Base-by-base conservation (phyloP, 2,797 vertebrate species). In the Falco concolor region DNA sequence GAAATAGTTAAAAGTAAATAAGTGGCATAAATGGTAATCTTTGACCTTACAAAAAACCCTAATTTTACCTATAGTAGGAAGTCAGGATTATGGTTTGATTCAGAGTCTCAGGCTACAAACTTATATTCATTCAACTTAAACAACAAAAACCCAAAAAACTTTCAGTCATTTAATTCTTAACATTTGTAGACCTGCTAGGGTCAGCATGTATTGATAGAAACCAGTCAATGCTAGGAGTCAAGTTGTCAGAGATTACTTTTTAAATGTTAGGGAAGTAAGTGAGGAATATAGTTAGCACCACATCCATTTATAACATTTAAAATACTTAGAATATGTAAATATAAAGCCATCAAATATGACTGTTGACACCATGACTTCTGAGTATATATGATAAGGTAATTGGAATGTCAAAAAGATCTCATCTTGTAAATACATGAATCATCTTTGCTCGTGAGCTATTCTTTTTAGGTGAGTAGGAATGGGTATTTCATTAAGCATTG, bases 351-450 rank as follows among this genome's bases (percentile, higher is more conserved):
- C 81, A 93, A 89, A 53, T 45, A 53, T 4, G 30, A 6, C 61
- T 83, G 4, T 77, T 87, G 83, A 83, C 16, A 50, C 52, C 13
- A 38, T 69, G 57, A 68, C 61, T 92, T 72, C 38, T 54, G 83
- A 87, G 40, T 53, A 49, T 42, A 72, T 84, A 49, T 61, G 65
- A 34, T 84, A 92, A 87, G 36, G 30, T 83, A 83, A 64, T 61
- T 80, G 77, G 73, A 93, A 93, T 60, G 79, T 92, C 60, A 91
- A 81, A 95, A 81, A 86, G 36, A 77, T 75, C 28, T 91, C 17
- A 32, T 61, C 45, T 56, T 87, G 52, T 85, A 95, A 91, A 95
- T 87, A 85, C 20, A 49, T 56, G 52, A 86, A 69, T 86, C 75
- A 86, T 76, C n/a, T 84, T 82, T 85, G 61, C 59, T 92, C 22